Evolutionary conservation across 2,888 invertebrate species (phyloP), one percentile per base, ranked within the genome.

Genomic region (Xylota segnis): DNA sequence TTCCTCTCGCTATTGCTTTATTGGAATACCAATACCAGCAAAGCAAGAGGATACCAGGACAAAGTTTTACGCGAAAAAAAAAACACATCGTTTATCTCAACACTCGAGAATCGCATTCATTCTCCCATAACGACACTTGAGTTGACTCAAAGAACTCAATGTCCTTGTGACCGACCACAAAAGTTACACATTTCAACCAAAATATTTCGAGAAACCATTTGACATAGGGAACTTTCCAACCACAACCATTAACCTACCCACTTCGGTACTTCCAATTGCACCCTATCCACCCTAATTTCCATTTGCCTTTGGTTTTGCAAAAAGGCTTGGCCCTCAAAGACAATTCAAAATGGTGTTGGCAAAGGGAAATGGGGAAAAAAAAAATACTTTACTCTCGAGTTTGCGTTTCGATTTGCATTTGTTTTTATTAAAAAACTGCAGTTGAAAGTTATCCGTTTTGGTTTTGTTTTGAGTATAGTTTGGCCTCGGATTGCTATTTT

Each of bases 371-470:
- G 65, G 65, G 65, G 68, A 68, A 82, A 77, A 37, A 34, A 6
- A 37, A 37, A 23, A 23, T 23, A 83, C 77, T 77, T 83, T 72
- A 58, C 43, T 52, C 52, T 71, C 58, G 50, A 54, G 63, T 65
- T 14, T 16, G 58, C 56, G 65, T 71, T 76, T 58, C 77, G 83
- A 83, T 83, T 83, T 83, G 77, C 83, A 83, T 83, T 83, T 77
- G 72, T 83, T 83, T 83, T 83, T 23, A 32, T 34, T 58, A 10
- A 72, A 72, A 68, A 83, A 72, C 76, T 78, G 72, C 83, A 77
- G 61, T 77, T 68, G 83, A 77, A 83, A 83, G 77, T 83, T 83
- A 72, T 68, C 43, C 66, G 66, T 56, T 77, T 72, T 83, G 72
- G 61, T 83, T 77, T 72, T 72, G 50, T 70, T 75, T 68, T 70